phyloP scores from a whole-genome alignment of 2,888 invertebrate genomes.

The Drosophila histrio region DNA sequence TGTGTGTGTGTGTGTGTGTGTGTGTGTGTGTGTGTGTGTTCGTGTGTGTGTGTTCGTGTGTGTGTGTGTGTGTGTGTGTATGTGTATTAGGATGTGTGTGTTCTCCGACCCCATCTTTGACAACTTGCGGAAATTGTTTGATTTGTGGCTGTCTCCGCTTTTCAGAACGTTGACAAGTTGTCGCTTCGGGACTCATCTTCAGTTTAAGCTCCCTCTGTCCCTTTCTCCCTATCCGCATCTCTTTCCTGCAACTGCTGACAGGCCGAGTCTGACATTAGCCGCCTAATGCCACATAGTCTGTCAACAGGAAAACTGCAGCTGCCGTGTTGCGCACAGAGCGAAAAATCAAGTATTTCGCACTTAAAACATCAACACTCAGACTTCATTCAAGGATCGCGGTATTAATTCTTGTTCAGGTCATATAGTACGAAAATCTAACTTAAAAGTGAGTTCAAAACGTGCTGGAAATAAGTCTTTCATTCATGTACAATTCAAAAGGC shows the following conservation, averaged over 20 bases:
- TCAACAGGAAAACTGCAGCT: background rate
- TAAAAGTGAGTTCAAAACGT: too few relatives aligned
- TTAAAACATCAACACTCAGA: too few relatives aligned
- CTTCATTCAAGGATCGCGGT: too few relatives aligned
- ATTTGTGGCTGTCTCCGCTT: constrained; percentile 44
- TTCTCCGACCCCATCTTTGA: too few relatives aligned
- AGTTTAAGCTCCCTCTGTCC: background rate
- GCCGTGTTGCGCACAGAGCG: too few relatives aligned
- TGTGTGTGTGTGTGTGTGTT: background rate
- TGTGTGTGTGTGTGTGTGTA: background rate
- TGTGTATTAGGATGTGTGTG: too few relatives aligned
- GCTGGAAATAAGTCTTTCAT: too few relatives aligned
- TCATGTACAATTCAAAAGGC: too few relatives aligned
- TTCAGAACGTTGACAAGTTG: constrained; percentile 9
- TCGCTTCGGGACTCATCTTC: background rate
- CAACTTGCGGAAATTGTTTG: constrained; percentile 61
- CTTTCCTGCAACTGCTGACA: background rate
- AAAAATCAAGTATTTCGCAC: too few relatives aligned
- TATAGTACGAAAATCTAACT: too few relatives aligned
- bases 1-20: background rate
- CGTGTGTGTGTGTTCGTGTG: background rate
- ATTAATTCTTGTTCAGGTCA: too few relatives aligned
- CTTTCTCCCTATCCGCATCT: background rate
- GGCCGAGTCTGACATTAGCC: constrained; percentile 4
- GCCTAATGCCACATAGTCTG: background rate